phyloP scores from a whole-genome alignment of 1,140 invertebrate species.

The Orius laevigatus region DNA sequence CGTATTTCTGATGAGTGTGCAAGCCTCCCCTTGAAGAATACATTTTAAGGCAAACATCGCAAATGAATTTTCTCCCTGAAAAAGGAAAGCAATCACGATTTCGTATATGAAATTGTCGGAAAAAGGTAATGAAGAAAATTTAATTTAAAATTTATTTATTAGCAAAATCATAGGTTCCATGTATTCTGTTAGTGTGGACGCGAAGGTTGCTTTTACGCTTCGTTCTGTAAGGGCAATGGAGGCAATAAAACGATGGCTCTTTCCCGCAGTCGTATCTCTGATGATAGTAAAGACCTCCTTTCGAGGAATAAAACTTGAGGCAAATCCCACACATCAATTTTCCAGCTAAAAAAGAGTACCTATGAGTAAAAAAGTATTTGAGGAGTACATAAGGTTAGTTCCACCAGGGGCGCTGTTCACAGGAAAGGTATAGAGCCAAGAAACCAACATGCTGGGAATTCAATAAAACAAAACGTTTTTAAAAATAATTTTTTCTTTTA shows the following conservation, averaged over 20 bases:
- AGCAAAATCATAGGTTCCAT: too few relatives aligned
- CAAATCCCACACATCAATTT: neutral
- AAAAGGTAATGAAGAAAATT: too few relatives aligned
- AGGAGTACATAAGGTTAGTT: too few relatives aligned
- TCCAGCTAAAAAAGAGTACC: too few relatives aligned
- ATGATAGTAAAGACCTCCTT: conserved; percentile 13
- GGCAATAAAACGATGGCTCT: conserved; percentile 44
- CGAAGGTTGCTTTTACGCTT: conserved; percentile 22
- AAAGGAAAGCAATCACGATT: neutral
- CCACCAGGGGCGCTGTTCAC: too few relatives aligned
- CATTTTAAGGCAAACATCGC: conserved; percentile 10
- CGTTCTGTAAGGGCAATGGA: conserved; percentile 24
- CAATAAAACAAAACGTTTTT: neutral
- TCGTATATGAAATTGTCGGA: too few relatives aligned
- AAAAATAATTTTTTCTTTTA: neutral
- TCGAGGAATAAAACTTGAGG: conserved; percentile 7
- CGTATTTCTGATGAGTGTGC: conserved; percentile 28
- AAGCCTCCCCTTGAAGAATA: conserved; percentile 10
- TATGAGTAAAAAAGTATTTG: too few relatives aligned
- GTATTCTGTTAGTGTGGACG: too few relatives aligned
- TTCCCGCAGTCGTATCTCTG: conserved; percentile 24
- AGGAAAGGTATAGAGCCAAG: neutral
- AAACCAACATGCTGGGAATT: neutral
- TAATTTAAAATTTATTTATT: too few relatives aligned
- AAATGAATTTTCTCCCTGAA: neutral